Evolutionary conservation across 2,888 invertebrate genomes (phyloP).

Genomic region (Caprella mutica): DNA sequence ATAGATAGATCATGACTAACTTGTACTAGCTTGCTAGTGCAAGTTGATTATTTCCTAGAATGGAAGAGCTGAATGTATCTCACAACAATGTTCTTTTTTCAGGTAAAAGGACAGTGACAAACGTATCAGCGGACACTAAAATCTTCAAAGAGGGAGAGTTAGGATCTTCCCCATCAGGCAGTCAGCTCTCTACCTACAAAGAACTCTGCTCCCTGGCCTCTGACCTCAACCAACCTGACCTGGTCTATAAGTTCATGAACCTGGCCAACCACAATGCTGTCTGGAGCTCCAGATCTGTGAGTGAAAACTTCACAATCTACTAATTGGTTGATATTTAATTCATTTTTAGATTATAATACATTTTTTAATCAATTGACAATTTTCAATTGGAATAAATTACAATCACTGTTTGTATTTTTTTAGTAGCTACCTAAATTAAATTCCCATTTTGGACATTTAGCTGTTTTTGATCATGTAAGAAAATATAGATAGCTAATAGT

Average conservation of each 20-base stretch:
- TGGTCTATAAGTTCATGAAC: constrained; percentile 92
- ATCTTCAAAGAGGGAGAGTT: constrained; percentile 78
- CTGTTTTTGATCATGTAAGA: too few species aligned
- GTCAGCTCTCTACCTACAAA: constrained; percentile 81
- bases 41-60: too few species aligned
- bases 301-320: constrained; percentile 39
- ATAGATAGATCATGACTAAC: too few species aligned
- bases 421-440: too few species aligned
- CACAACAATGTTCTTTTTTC: too few species aligned
- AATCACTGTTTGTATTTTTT: too few species aligned
- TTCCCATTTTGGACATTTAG: too few species aligned
- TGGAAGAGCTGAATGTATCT: constrained; percentile 33
- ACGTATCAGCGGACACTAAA: constrained; percentile 69
- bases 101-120: constrained; percentile 38
- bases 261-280: constrained; percentile 85
- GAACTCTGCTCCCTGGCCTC: constrained; percentile 87
- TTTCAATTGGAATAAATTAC: too few species aligned
- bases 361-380: too few species aligned
- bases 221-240: constrained; percentile 86
- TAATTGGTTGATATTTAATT: background rate
- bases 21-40: too few species aligned
- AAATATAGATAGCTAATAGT: too few species aligned
- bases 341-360: background rate
- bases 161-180: constrained; percentile 74
- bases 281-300: constrained; percentile 77